Percentiles rank a stretch among this genome's conserved stretches.
Evolutionary conservation across 2,113 vertebrate genomes (phyloP).

Genomic region (Fukomys damarensis): DNA sequence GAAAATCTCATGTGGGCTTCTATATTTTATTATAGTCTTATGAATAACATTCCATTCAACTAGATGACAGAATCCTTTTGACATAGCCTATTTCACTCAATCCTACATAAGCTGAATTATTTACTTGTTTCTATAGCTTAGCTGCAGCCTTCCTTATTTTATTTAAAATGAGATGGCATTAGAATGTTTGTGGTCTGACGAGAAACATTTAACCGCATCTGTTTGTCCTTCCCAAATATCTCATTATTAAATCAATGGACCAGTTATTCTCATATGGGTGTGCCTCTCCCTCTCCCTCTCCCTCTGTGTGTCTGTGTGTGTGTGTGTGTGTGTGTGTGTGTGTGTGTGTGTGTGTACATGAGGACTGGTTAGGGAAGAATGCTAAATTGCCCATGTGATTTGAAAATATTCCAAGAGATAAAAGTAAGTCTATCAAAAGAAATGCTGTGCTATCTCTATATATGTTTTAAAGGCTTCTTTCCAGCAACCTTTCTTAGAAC

Average conservation of each 20-base stretch:
- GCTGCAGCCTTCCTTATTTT: neutral
- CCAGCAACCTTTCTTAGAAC: neutral
- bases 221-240: neutral
- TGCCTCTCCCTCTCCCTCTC: neutral
- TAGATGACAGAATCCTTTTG: neutral
- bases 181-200: neutral
- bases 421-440: neutral
- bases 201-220: neutral
- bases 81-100: neutral
- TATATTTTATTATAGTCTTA: neutral
- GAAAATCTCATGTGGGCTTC: neutral
- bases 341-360: too few relatives aligned
- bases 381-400: neutral
- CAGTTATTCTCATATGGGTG: neutral
- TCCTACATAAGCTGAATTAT: neutral
- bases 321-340: neutral
- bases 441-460: neutral
- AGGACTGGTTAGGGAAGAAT: neutral
- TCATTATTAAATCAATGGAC: neutral
- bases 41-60: neutral
- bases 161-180: neutral
- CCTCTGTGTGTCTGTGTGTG: neutral
- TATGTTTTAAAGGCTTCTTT: neutral
- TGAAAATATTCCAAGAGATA: neutral
- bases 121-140: neutral